Evolutionary conservation across 1,140 invertebrate genomes (phyloP), one percentile per base, ranked within the genome.

Genomic region (Cardiocondyla obscurior): DNA sequence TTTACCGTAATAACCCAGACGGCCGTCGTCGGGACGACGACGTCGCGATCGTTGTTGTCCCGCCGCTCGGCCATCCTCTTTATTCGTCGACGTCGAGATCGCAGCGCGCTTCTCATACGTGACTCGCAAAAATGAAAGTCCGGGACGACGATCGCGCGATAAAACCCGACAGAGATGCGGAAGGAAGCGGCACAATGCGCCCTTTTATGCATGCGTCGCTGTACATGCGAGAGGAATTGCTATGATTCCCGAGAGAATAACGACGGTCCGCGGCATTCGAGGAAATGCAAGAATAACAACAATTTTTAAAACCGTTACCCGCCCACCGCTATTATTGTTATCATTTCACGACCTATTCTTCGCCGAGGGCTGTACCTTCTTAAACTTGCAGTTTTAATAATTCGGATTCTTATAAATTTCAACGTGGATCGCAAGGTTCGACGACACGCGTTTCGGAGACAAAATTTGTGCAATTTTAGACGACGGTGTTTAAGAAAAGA

Each of bases 1-100:
- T 90, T 90, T 85, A 86, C 67, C 42, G 82, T 84, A 88, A 87
- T 88, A 88, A 84, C 57, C 60, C 44, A 77, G 19, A 7, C n/a
- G 30, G 14, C 36, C 33, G 87, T 85, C 86, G 81, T 79, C 87
- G 84, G 82, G 81, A 83, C 82, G 82, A 57, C 85, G 85, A 49
- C 85, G 85, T 73, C 84, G 42, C 74, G 36, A n/a, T 46, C 42
- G 73, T 85, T 65, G 72, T 74, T 70, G 83, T 85, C 67, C 73
- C 25, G n/a, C 84, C 28, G 57, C 55, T 36, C 70, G 70, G 65
- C 36, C 33, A 60, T 57, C 58, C 53, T 74, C 85, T 85, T 83
- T 82, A 72, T 81, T 81, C 81, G 55, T 30, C 46, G 65, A 49
- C 77, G 44, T 57, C 60, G 55, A 36, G 64, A 49, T 39, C 51